Evolutionary conservation across 2,888 invertebrate species (phyloP).

Genomic region (Gari tellinella): DNA sequence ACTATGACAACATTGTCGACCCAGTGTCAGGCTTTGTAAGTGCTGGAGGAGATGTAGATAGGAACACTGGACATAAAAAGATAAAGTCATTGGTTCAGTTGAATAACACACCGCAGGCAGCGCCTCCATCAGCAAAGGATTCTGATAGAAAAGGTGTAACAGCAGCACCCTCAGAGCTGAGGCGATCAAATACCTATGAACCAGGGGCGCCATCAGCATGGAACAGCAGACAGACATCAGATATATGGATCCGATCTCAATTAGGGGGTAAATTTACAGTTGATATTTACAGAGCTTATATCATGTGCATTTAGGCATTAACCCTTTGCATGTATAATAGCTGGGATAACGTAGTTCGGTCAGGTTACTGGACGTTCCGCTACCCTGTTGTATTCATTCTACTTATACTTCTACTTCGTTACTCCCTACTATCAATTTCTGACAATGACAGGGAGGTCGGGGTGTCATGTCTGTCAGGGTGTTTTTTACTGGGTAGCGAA

Average conservation of each 20-base stretch:
- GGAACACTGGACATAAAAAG: constrained; percentile 77
- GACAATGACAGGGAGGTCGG: too few relatives aligned
- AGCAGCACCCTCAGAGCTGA: constrained; percentile 76
- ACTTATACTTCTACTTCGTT: too few relatives aligned
- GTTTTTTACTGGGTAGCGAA: too few relatives aligned
- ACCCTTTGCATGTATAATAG: too few relatives aligned
- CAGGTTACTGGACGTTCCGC: too few relatives aligned
- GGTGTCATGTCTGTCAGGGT: too few relatives aligned
- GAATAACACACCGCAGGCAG: constrained; percentile 76
- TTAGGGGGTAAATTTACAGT: constrained; percentile 81
- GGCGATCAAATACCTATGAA: constrained; percentile 74
- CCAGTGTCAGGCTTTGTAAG: constrained; percentile 83
- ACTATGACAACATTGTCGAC: constrained; percentile 82
- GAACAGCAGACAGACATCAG: constrained; percentile 80
- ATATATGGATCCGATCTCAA: constrained; percentile 77
- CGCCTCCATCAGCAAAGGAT: constrained; percentile 69
- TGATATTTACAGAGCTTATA: too few relatives aligned
- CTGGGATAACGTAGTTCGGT: too few relatives aligned
- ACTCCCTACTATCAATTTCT: too few relatives aligned
- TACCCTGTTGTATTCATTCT: too few relatives aligned
- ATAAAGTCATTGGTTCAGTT: constrained; percentile 78
- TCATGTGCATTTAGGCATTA: too few relatives aligned
- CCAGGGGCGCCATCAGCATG: constrained; percentile 80
- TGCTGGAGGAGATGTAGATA: constrained; percentile 81
- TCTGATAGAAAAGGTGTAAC: constrained; percentile 69